phyloP scores from a whole-genome alignment of 2,888 invertebrate genomes.

The Dichetophora obliterata region DNA sequence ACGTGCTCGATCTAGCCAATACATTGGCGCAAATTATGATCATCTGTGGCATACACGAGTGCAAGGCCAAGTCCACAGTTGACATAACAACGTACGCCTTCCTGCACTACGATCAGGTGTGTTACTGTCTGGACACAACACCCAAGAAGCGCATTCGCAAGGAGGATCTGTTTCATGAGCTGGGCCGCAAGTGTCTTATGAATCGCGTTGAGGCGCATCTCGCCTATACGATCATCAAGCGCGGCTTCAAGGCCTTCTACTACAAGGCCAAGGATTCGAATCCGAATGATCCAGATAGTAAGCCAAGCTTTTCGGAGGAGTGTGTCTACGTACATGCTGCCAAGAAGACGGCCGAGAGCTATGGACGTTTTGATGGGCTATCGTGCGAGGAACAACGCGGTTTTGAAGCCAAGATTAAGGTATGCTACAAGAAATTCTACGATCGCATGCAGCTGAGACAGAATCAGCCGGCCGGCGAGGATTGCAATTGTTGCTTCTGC shows the following conservation, averaged over 20 bases:
- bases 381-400: conserved; percentile 60
- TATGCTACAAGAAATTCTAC: conserved; percentile 62
- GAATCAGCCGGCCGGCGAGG: conserved; percentile 58
- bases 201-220: conserved; percentile 66
- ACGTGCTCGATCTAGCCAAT: conserved; percentile 63
- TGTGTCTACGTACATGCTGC: conserved; percentile 66
- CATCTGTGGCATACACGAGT: conserved; percentile 66
- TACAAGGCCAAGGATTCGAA: conserved; percentile 55
- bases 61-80: conserved; percentile 65
- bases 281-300: conserved; percentile 45
- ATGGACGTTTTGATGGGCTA: conserved; percentile 61
- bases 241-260: conserved; percentile 66
- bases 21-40: conserved; percentile 64
- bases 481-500: conserved; percentile 65
- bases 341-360: conserved; percentile 61
- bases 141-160: conserved; percentile 57
- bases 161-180: conserved; percentile 57
- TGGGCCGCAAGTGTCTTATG: conserved; percentile 66
- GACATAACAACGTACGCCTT: conserved; percentile 64
- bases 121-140: conserved; percentile 60
- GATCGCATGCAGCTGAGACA: conserved; percentile 63
- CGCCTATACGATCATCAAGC: conserved; percentile 64
- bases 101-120: conserved; percentile 65
- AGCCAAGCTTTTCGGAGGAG: conserved; percentile 59
- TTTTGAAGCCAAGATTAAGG: conserved; percentile 61